Percentiles rank a stretch among this genome's conserved stretches.
Conservation (phyloP, 2,797 vertebrate genomes). For the Tachyglossus aculeatus region DNA sequence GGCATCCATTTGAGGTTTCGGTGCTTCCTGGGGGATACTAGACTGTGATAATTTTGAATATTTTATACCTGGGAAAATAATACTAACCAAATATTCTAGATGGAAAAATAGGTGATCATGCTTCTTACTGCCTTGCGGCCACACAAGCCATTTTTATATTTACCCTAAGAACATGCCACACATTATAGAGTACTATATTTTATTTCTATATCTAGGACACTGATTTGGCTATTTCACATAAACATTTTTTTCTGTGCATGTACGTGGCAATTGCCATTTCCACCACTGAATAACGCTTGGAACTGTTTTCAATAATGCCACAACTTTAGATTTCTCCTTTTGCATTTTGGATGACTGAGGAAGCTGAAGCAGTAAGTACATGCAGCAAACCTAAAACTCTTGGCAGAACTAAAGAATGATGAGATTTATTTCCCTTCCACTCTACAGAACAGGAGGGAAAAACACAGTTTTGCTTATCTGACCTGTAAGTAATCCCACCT, state of each 20-base stretch:
- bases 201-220: too few relatives aligned
- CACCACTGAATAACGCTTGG: slow-evolving; percentile 13
- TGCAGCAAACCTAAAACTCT: too few relatives aligned
- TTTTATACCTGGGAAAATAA: slow-evolving; percentile 5
- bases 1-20: too few relatives aligned
- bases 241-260: too few relatives aligned
- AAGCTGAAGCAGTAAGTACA: slow-evolving; percentile 17
- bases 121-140: slow-evolving; percentile 19
- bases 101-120: slow-evolving; percentile 36
- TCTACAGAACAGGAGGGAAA: background rate
- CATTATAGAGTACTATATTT: too few relatives aligned
- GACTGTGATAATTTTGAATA: background rate
- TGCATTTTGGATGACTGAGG: slow-evolving; percentile 11
- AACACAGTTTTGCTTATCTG: slow-evolving; percentile 12
- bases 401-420: background rate
- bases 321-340: slow-evolving; percentile 24
- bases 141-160: too few relatives aligned
- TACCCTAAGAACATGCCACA: too few relatives aligned
- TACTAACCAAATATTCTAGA: background rate
- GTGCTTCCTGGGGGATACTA: too few relatives aligned
- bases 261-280: slow-evolving; percentile 5
- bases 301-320: slow-evolving; percentile 6
- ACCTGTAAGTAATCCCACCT: background rate
- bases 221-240: too few relatives aligned
- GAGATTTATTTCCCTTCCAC: background rate